These are phyloP conservation scores for Mormyrus proboscirostris DNA, from an alignment of 2,797 vertebrate species.

Conservation along the genomic window DNA sequence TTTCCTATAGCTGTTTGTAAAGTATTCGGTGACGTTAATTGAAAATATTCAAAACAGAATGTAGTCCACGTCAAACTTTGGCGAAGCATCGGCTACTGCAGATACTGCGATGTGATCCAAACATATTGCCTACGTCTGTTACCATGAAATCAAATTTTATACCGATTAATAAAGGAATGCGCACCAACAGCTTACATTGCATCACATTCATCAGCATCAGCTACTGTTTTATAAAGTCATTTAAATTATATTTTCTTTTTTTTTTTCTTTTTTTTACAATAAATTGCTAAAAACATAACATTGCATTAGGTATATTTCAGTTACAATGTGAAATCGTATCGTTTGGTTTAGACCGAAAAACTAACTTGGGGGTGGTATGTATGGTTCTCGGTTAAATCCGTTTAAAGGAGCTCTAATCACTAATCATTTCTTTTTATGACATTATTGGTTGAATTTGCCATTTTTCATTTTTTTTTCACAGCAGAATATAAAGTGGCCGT, in stretches of 20 bases:
- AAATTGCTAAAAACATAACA: not conserved
- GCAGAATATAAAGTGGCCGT: not conserved
- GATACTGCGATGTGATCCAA: not conserved
- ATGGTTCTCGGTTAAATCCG: not conserved
- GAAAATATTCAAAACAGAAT: not conserved
- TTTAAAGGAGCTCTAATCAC: not conserved
- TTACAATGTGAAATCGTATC: not conserved
- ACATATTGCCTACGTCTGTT: not conserved
- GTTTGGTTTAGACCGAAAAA: not conserved
- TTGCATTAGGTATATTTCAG: not conserved
- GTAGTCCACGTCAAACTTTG: not conserved
- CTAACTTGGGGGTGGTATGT: not conserved
- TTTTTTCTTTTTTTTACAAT: not conserved
- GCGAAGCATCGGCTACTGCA: not conserved
- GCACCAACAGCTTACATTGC: not conserved
- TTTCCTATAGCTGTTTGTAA: not conserved
- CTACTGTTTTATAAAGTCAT: not conserved
- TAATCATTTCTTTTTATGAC: not conserved
- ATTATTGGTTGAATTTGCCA: not conserved
- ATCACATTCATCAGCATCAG: not conserved
- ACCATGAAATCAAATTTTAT: constrained; percentile 3
- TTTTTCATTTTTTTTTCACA: not conserved
- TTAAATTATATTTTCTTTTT: not conserved
- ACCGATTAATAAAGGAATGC: not conserved
- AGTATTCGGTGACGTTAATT: not conserved